phyloP scores from a whole-genome alignment of 2,113 vertebrate genomes.

The Cyanistes caeruleus region DNA sequence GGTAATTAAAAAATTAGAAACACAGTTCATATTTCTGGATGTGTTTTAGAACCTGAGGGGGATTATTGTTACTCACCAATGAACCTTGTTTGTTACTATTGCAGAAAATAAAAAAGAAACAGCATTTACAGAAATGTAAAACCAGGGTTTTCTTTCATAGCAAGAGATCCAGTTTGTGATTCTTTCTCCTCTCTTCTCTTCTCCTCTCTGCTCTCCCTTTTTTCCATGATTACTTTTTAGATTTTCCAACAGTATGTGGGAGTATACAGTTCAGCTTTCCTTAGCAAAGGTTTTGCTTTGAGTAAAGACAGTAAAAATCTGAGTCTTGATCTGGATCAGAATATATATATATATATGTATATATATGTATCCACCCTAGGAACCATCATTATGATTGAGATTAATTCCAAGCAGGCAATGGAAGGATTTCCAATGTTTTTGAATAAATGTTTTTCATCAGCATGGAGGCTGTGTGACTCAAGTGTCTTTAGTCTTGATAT shows the following conservation, averaged over 20 bases:
- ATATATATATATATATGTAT: no score
- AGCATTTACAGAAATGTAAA: background rate
- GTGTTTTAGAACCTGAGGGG: background rate
- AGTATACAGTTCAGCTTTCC: background rate
- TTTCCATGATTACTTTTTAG: background rate
- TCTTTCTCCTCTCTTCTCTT: background rate
- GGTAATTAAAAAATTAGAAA: background rate
- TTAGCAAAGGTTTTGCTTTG: background rate
- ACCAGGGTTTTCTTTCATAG: background rate
- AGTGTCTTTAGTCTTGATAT: background rate
- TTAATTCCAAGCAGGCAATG: background rate
- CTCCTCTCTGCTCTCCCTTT: background rate
- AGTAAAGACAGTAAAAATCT: background rate
- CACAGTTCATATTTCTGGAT: background rate
- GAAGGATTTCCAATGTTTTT: background rate
- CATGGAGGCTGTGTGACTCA: background rate
- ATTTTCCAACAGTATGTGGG: background rate
- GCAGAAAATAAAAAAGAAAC: background rate
- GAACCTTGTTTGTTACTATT: background rate
- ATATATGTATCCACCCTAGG: background rate
- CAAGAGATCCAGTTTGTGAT: background rate
- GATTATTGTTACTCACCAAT: background rate
- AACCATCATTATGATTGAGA: background rate
- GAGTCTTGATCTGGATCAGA: background rate
- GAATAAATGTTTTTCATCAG: background rate